These are phyloP conservation scores for Buteo buteo DNA, from an alignment of 2,113 vertebrate genomes.

Conservation along the genomic window DNA sequence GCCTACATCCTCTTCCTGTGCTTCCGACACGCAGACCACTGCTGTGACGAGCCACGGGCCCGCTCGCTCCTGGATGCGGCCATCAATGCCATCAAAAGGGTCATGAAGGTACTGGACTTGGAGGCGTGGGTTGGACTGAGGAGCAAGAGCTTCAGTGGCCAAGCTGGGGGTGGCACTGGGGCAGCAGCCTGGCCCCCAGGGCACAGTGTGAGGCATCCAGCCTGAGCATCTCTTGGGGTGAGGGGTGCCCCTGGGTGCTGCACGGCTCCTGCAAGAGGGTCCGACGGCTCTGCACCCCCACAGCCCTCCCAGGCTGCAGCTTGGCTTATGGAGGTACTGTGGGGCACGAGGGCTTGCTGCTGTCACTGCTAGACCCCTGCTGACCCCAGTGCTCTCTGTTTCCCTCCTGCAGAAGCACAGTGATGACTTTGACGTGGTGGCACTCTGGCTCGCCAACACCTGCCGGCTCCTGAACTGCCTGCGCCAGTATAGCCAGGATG, in stretches of 20 bases:
- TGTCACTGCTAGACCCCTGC: background rate
- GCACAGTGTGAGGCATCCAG: too few species aligned
- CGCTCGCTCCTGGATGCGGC: slow-evolving; percentile 55
- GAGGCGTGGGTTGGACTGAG: background rate
- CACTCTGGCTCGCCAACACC: slow-evolving; percentile 77
- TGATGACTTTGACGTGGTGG: slow-evolving; percentile 58
- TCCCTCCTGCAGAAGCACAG: slow-evolving; percentile 66
- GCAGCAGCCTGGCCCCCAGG: background rate
- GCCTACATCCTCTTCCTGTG: slow-evolving; percentile 78
- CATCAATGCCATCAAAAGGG: slow-evolving; percentile 69
- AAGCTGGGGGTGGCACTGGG: background rate
- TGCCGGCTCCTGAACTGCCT: slow-evolving; percentile 74
- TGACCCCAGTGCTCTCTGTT: fast-evolving
- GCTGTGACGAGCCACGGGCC: slow-evolving; percentile 36
- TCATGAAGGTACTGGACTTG: slow-evolving; percentile 72
- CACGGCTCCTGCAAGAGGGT: background rate
- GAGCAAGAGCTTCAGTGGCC: background rate
- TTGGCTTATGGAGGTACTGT: fast-evolving
- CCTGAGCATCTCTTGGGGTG: background rate
- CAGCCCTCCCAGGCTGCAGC: background rate
- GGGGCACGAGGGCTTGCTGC: background rate
- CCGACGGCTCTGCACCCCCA: background rate
- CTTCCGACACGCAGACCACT: slow-evolving; percentile 68
- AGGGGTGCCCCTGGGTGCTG: background rate
- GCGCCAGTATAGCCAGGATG: slow-evolving; percentile 63